Conservation (phyloP, 2,888 invertebrate species). For the Parnassius glacialis region DNA sequence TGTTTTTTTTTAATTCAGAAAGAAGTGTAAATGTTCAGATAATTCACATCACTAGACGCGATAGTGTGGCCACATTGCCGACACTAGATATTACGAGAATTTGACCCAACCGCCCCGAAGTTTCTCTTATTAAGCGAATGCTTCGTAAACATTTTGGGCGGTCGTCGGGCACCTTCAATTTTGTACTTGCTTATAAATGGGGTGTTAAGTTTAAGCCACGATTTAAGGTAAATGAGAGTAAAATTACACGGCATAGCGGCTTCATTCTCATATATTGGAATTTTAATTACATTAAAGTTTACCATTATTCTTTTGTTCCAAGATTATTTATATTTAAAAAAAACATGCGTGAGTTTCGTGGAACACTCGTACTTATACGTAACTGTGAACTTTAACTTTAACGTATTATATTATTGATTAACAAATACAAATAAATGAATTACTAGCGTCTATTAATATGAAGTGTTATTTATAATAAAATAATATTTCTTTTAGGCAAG, state of each 20-base stretch:
- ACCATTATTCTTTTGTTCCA: too few species aligned
- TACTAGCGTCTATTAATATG: too few species aligned
- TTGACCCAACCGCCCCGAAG: constrained; percentile 71
- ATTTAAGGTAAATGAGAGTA: constrained; percentile 35
- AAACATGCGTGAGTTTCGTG: too few species aligned
- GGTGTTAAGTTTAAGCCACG: constrained; percentile 67
- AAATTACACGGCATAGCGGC: constrained; percentile 15
- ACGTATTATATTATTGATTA: too few species aligned
- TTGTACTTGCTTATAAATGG: constrained; percentile 65
- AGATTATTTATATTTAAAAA: too few species aligned
- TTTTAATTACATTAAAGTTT: background rate
- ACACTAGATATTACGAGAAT: constrained; percentile 74
- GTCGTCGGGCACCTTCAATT: constrained; percentile 73
- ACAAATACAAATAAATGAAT: too few species aligned
- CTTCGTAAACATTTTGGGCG: constrained; percentile 78
- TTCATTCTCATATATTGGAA: background rate
- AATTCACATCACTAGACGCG: constrained; percentile 13
- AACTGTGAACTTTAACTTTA: too few species aligned
- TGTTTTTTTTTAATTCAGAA: too few species aligned
- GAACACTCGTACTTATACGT: too few species aligned
- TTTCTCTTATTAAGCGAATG: constrained; percentile 81
- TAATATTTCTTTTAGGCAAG: too few species aligned
- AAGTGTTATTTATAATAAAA: too few species aligned
- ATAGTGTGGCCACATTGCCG: constrained; percentile 34
- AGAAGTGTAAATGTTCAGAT: too few species aligned